Evolutionary conservation across 2,888 invertebrate species (phyloP), one percentile per base, ranked within the genome.

Genomic region (Poecilus cupreus): DNA sequence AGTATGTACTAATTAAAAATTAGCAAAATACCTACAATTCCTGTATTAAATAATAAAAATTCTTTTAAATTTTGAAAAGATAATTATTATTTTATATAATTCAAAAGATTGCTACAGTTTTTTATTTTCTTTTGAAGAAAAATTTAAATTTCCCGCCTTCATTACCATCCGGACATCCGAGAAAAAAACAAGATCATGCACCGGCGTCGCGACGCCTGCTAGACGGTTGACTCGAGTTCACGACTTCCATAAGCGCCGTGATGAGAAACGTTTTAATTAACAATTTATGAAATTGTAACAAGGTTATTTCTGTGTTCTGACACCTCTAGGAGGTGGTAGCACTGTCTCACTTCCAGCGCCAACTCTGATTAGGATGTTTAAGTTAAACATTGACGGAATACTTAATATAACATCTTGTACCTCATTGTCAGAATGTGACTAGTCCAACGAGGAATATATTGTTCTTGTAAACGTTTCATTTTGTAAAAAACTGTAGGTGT

Each of bases 241-340:
- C 54, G 54, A 60, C 60, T 60, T 60, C 20, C 26, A 26, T 60
- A 60, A 60, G 60, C 60, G 26, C 24, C 24, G 18, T 37, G 64
- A 68, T 18, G 37, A 60, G 43, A 77, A 60, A 64, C 64, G 78
- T 20, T 78, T 78, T 78, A 78, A 78, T 76, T 76, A 49, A 76
- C 54, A 57, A 76, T 76, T 76, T 76, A 76, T 76, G 57, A 54
- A 54, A 39, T 26, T 49, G 74, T 74, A 74, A 74, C 24, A 16
- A 51, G 51, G 64, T 39, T 68, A 68, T 68, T 68, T 68, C 64
- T 68, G 8, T 18, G 64, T 68, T 68, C 64, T 68, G 64, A 68
- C 64, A 68, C 64, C 64, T 68, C 11, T 5, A 37, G 64, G 37
- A 68, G 37, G 37, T 68, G 64, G 11, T 2, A 2, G 8, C 24